phyloP scores from a whole-genome alignment of 2,888 invertebrate species.

The Sisyra nigra region DNA sequence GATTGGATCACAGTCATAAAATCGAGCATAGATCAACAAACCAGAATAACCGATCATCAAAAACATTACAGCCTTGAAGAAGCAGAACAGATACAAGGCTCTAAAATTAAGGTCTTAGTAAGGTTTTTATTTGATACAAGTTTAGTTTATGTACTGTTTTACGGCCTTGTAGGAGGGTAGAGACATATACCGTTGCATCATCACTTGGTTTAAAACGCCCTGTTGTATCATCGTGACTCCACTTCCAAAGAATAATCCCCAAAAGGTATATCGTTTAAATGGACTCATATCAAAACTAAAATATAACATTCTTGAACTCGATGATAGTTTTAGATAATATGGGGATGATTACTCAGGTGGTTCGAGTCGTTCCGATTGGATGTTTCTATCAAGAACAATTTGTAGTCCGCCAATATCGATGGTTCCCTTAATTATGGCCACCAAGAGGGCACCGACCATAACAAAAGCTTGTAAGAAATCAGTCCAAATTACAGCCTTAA shows the following conservation, averaged over 20 bases:
- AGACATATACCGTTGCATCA: slow-evolving; percentile 62
- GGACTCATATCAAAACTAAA: slow-evolving; percentile 47
- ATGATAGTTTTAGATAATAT: too few relatives aligned
- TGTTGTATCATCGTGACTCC: slow-evolving; percentile 55
- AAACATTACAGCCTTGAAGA: slow-evolving; percentile 4
- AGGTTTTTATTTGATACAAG: too few relatives aligned
- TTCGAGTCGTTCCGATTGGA: too few relatives aligned
- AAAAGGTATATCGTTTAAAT: slow-evolving; percentile 54
- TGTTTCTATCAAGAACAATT: too few relatives aligned
- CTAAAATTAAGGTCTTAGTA: too few relatives aligned
- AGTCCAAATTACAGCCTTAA: slow-evolving; percentile 8
- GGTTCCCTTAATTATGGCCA: slow-evolving; percentile 8
- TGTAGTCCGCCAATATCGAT: slow-evolving; percentile 7
- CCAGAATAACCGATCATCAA: slow-evolving; percentile 16
- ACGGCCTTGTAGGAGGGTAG: slow-evolving; percentile 47
- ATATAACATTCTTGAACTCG: too few relatives aligned
- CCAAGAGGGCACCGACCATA: slow-evolving; percentile 7
- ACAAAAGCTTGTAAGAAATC: slow-evolving; percentile 8
- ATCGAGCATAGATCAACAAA: slow-evolving; percentile 27
- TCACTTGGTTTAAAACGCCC: slow-evolving; percentile 60
- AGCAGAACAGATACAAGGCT: slow-evolving; percentile 1
- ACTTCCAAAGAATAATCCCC: slow-evolving; percentile 55
- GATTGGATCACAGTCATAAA: slow-evolving; percentile 27
- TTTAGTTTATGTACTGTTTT: background rate
- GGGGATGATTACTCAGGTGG: too few relatives aligned